These are phyloP conservation scores for Phlogophora meticulosa DNA, from an alignment of 2,888 invertebrate species.

Conservation along the genomic window DNA sequence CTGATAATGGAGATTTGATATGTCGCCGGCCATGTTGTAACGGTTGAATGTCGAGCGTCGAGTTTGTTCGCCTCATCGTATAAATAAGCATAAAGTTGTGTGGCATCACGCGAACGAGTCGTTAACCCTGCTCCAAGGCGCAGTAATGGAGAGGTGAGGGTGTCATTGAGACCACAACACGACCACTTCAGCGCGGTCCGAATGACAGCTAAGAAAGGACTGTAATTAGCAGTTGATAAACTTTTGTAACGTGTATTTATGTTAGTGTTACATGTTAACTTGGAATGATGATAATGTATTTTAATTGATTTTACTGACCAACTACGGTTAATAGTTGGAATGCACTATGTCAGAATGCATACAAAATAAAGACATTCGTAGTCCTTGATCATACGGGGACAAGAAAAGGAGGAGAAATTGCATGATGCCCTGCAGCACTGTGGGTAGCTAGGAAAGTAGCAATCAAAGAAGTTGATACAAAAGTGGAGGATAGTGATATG, in stretches of 20 bases:
- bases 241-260: slow-evolving; percentile 55
- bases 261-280: slow-evolving; percentile 39
- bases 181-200: slow-evolving; percentile 76
- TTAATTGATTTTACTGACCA: background rate
- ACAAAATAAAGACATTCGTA: background rate
- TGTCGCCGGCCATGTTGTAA: slow-evolving; percentile 82
- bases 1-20: slow-evolving; percentile 88
- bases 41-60: slow-evolving; percentile 81
- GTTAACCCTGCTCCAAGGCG: slow-evolving; percentile 85
- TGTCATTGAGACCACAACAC: slow-evolving; percentile 84
- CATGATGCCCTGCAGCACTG: background rate
- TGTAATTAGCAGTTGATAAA: slow-evolving; percentile 78
- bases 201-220: slow-evolving; percentile 79
- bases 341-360: background rate
- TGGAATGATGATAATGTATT: slow-evolving; percentile 8
- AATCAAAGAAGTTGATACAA: background rate
- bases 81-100: slow-evolving; percentile 89
- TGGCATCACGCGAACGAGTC: slow-evolving; percentile 87
- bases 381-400: background rate
- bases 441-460: background rate
- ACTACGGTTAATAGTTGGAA: too few relatives aligned
- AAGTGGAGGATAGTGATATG: too few relatives aligned
- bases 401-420: background rate
- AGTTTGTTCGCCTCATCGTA: slow-evolving; percentile 85
- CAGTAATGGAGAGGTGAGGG: slow-evolving; percentile 86